These are phyloP conservation scores for Apodemus speciosus DNA, from an alignment of 2,113 vertebrate genomes.

Conservation along the genomic window DNA sequence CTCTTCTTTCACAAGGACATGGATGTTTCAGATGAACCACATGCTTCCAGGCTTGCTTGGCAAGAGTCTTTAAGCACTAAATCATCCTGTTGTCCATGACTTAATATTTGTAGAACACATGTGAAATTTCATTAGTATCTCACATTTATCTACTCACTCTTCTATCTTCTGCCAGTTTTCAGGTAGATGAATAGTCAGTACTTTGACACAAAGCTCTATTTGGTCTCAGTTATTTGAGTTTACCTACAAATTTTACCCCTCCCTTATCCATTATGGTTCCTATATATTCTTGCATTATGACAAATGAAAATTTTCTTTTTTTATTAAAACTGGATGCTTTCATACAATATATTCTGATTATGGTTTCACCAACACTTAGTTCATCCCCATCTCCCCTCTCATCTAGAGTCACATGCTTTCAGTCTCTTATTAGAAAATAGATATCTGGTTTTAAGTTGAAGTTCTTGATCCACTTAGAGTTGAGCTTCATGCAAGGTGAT, in stretches of 20 bases:
- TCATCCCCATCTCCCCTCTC: too few relatives aligned
- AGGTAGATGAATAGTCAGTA: rapidly evolving
- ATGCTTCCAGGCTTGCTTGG: too few relatives aligned
- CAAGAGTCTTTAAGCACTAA: not conserved
- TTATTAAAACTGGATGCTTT: not conserved
- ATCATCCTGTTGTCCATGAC: not conserved
- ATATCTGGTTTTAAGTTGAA: not conserved
- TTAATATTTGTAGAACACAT: not conserved
- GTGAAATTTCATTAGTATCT: not conserved
- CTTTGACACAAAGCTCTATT: rapidly evolving
- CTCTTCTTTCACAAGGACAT: not conserved
- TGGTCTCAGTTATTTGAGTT: not conserved
- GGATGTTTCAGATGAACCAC: not conserved
- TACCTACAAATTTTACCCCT: not conserved
- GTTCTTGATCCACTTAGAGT: too few relatives aligned
- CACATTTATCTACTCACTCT: rapidly evolving
- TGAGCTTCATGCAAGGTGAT: too few relatives aligned
- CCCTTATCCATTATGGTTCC: rapidly evolving
- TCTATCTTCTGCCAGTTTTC: not conserved
- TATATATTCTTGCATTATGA: not conserved
- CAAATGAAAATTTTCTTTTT: not conserved
- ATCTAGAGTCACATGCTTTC: not conserved
- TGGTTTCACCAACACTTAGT: not conserved
- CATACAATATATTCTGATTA: not conserved
- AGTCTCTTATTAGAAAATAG: not conserved